phyloP scores from a whole-genome alignment of 2,113 vertebrate species.

The Odontophorus gujanensis region DNA sequence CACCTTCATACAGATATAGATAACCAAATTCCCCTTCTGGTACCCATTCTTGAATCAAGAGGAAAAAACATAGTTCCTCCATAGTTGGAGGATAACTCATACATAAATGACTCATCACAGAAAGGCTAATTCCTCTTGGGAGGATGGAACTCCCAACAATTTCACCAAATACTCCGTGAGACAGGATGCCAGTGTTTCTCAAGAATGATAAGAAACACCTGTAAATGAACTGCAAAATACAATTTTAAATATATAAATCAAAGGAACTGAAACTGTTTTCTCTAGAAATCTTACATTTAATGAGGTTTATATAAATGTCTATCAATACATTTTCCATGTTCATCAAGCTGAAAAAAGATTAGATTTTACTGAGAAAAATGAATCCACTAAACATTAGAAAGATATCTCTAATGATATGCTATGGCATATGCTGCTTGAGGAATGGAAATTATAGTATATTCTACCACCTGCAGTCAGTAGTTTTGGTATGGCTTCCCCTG shows the following conservation, averaged over 20 bases:
- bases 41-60: neutral
- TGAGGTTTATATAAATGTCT: neutral
- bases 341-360: neutral
- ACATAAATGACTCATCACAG: no score
- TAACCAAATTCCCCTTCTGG: neutral
- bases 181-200: neutral
- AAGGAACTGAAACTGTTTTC: accelerated
- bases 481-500: neutral
- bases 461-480: neutral
- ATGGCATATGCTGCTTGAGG: neutral
- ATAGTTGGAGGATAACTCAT: neutral
- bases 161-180: neutral
- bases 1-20: neutral
- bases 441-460: neutral
- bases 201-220: neutral
- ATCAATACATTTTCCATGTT: neutral
- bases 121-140: neutral
- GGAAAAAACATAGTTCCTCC: neutral
- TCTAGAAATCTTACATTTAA: neutral
- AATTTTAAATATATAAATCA: no score
- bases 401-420: neutral
- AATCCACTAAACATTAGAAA: neutral
- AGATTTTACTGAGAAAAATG: neutral
- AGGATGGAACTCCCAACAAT: neutral
- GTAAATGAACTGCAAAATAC: neutral